These are phyloP conservation scores for Microctenopoma stevenorrisi DNA, from an alignment of 2,797 vertebrate species.

Conservation along the genomic window DNA sequence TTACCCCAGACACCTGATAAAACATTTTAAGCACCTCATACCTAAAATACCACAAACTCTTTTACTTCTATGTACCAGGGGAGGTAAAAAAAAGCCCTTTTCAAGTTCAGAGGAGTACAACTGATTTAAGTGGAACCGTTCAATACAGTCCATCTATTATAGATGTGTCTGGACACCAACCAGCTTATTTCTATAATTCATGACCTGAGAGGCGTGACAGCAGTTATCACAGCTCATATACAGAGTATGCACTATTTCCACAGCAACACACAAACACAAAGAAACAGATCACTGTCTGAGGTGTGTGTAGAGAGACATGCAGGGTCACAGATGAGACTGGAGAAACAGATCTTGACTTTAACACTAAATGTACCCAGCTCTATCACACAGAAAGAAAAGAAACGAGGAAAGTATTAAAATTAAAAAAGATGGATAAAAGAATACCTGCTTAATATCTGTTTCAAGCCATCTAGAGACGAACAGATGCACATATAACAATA, in stretches of 20 bases:
- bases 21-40: neutral
- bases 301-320: slow-evolving; percentile 74
- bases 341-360: slow-evolving; percentile 44
- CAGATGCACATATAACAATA: slow-evolving; percentile 57
- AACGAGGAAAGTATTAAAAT: slow-evolving; percentile 14
- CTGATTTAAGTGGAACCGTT: slow-evolving; percentile 54
- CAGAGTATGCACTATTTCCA: slow-evolving; percentile 43
- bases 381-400: slow-evolving; percentile 21
- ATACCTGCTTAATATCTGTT: slow-evolving; percentile 19
- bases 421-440: slow-evolving; percentile 1
- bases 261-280: slow-evolving; percentile 50
- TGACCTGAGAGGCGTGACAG: slow-evolving; percentile 50
- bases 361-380: neutral
- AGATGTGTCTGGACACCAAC: slow-evolving; percentile 66
- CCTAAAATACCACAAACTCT: slow-evolving; percentile 16
- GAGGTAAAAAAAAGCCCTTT: slow-evolving; percentile 21
- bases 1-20: no score
- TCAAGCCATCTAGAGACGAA: slow-evolving; percentile 58
- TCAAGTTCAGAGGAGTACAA: slow-evolving; percentile 58
- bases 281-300: slow-evolving; percentile 57
- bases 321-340: slow-evolving; percentile 68
- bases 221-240: slow-evolving; percentile 54
- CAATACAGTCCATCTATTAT: slow-evolving; percentile 72
- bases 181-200: slow-evolving; percentile 76
- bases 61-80: slow-evolving; percentile 7